phyloP scores from a whole-genome alignment of 2,113 vertebrate species.

The Strix uralensis region DNA sequence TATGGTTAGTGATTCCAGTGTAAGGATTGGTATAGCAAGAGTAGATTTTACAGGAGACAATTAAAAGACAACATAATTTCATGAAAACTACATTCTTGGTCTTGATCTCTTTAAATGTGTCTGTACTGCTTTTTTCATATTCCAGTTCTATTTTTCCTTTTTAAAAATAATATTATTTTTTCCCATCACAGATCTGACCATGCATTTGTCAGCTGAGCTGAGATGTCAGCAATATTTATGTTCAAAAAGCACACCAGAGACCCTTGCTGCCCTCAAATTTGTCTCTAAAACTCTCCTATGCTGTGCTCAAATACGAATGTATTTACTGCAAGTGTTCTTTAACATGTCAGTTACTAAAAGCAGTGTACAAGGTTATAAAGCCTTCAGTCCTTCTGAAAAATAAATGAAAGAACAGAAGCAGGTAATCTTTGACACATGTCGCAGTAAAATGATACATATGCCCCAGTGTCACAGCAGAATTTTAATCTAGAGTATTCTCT shows the following conservation, averaged over 20 bases:
- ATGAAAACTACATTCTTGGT: background rate
- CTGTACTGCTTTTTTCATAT: background rate
- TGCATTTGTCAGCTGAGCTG: background rate
- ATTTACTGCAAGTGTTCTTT: background rate
- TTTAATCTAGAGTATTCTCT: background rate
- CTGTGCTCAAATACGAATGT: background rate
- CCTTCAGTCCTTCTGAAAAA: slow-evolving; percentile 16
- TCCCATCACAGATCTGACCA: background rate
- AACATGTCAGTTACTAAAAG: background rate
- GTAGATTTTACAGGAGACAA: background rate
- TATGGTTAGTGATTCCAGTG: background rate
- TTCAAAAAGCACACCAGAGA: background rate
- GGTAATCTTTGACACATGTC: slow-evolving; percentile 35
- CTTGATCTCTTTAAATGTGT: background rate
- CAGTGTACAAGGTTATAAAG: slow-evolving; percentile 19
- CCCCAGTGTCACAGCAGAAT: slow-evolving; percentile 17
- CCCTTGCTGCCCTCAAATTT: background rate
- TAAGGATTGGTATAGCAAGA: background rate
- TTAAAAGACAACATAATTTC: background rate
- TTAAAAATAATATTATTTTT: background rate
- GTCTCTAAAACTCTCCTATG: background rate
- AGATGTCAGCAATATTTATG: background rate
- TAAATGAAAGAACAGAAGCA: slow-evolving; percentile 11
- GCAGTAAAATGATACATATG: background rate
- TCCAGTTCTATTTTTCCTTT: background rate